phyloP scores from a whole-genome alignment of 2,113 vertebrate species.

The Cebus imitator region DNA sequence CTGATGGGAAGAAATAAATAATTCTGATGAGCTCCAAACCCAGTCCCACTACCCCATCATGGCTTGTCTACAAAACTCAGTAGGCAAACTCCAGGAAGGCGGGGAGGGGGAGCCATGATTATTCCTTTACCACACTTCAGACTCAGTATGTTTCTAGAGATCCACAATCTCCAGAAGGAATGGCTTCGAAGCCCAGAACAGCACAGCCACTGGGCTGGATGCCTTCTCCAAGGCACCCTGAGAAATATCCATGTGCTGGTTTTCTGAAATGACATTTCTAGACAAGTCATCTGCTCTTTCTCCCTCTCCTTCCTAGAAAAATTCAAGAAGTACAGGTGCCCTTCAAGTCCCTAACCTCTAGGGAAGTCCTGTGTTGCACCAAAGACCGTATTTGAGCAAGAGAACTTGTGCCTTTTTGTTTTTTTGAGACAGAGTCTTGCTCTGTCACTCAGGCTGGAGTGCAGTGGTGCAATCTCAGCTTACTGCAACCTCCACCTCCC shows the following conservation, averaged over 20 bases:
- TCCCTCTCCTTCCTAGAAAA: background rate
- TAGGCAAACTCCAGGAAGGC: background rate
- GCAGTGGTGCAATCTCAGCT: no score
- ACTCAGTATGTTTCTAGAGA: background rate
- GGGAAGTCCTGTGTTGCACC: background rate
- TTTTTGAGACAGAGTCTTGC: no score
- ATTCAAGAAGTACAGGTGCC: background rate
- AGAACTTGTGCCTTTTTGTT: background rate
- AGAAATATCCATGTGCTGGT: background rate
- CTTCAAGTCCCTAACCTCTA: background rate
- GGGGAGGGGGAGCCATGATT: no score
- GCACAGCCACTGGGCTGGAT: background rate
- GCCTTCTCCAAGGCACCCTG: background rate
- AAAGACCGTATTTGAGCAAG: background rate
- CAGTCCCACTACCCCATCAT: background rate
- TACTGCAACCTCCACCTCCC: no score
- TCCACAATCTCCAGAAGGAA: background rate
- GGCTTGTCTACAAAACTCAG: background rate
- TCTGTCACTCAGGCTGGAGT: no score
- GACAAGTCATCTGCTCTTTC: background rate
- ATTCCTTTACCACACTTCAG: background rate
- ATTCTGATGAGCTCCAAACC: background rate
- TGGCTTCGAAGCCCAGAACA: background rate
- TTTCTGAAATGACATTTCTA: constrained; percentile 25
- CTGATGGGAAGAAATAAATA: constrained; percentile 28